Base-by-base conservation (phyloP, 2,797 vertebrate genomes). In the Schizopygopsis malacanthus region DNA sequence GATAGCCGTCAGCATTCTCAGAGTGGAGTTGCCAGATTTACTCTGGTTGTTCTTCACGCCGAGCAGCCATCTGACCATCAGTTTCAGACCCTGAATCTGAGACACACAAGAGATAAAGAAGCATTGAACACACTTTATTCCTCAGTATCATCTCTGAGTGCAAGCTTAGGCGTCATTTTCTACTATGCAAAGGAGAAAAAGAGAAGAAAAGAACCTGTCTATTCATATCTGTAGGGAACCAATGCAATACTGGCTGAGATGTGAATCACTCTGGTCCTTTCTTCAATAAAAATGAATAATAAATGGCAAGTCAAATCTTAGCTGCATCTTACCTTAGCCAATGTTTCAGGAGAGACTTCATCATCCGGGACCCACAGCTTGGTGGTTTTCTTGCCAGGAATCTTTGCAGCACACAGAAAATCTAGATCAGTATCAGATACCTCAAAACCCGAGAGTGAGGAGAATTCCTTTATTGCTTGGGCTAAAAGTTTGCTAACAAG, bases 31-130 rank as follows among this genome's bases (percentile, higher is more conserved):
- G 79, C 98, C 98, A 0, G 97, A 99, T 93, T 99, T 99, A 93
- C 97, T 99, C 93, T 98, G 97, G 91, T 98, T 99, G 92, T 98
- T 99, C 93, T 98, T 99, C 95, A 99, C 98, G 85, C 98, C 98
- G n/a, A 99, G 91, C 81, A 99, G 91, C 98, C 98, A 99, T 79
- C 98, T 96, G 89, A 99, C 98, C 98, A 99, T 99, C 95, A 99
- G 96, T 94, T 99, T 99, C 89, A 99, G 98, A 80, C 97, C 98
- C 90, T 99, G 98, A 88, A 99, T 98, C 98, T 98, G 81, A 73
- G 33, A 15, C 15, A 18, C 12, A 80, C 13, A 79, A 79, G 12
- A 7, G 13, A 77, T 9, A 63, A 33, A 82, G 15, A 16, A 25
- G 25, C 33, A 84, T 13, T 54, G 10, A 77, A 41, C 61, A 25